Evolutionary conservation across 2,797 vertebrate species (phyloP), one percentile per base, ranked within the genome.

Genomic region (Pipistrellus nathusii): DNA sequence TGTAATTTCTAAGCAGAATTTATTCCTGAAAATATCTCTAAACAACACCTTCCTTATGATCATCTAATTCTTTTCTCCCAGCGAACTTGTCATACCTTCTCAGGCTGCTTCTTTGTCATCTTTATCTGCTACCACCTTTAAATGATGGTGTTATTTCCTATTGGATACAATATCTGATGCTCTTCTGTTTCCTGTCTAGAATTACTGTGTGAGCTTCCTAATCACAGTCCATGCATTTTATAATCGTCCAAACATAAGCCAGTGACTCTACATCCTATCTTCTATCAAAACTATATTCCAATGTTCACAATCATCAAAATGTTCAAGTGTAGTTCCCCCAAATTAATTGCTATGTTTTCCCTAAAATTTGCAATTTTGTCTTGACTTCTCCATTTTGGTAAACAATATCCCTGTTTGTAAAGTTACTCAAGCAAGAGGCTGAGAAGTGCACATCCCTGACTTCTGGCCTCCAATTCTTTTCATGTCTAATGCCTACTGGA

Each of bases 21-120:
- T 27, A 81, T 57, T 91, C 25, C 20, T 77, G 12, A 94, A 81
- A 68, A 73, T 86, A 48, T 91, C 44, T 77, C 32, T 86, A 75
- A 38, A 89, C 9, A 6, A 23, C 6, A 32, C 73, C 21, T 85
- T 46, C 14, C 11, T 57, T 17, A 21, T 18, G 10, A 71, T 44
- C 8, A n/a, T 5, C 25, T 86, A 32, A 62, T 38, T 25, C 0
- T n/a, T 87, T 88, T 69, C 66, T 57, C 75, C 30, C 13, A 35
- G 7, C 1, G 46, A 11, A 23, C 32, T 53, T 85, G 6, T n/a
- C 25, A 18, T 80, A 68, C 6, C 5, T 90, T 62, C 20, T 41
- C 13, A 9, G 15, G 4, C 13, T 55, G 3, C 12, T 91, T 59
- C 48, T 80, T 83, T 62, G 17, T 73, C 80, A 59, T 81, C 8